A percentile compares a stretch with the other conserved stretches of the same genome.
phyloP scores from a whole-genome alignment of 2,797 vertebrate genomes.

The Manis crassicaudata region DNA sequence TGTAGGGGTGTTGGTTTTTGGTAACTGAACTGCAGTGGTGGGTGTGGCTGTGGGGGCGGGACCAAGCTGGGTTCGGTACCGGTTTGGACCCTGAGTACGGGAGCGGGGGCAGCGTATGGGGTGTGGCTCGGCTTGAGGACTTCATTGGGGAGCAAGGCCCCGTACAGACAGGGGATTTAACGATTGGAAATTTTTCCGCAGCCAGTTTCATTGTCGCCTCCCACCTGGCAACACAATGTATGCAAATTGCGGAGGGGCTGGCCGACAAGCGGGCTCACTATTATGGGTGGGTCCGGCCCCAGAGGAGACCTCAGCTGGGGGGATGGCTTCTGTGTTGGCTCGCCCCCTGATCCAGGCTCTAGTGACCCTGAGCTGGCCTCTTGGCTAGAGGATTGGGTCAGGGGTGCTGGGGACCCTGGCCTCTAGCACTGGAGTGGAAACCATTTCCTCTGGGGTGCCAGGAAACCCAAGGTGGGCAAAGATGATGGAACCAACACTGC shows the following conservation, averaged over 20 bases:
- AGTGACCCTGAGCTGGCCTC: neutral
- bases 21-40: neutral
- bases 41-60: conserved; percentile 24
- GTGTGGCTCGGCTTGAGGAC: neutral
- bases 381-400: neutral
- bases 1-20: neutral
- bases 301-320: fast-evolving
- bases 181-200: neutral
- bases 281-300: neutral
- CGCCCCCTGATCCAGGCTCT: fast-evolving
- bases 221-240: neutral
- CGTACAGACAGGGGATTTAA: neutral
- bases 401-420: neutral
- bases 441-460: neutral
- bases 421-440: neutral
- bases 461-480: neutral
- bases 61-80: neutral
- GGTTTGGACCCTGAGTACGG: neutral
- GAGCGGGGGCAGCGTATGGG: neutral
- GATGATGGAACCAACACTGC: neutral
- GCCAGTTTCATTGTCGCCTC: neutral
- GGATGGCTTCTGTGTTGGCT: neutral
- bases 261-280: neutral
- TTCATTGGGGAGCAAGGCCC: neutral
- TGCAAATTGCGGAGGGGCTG: neutral